Evolutionary conservation across 2,113 vertebrate species (phyloP), one percentile per base, ranked within the genome.

Genomic region (Pithys albifrons): DNA sequence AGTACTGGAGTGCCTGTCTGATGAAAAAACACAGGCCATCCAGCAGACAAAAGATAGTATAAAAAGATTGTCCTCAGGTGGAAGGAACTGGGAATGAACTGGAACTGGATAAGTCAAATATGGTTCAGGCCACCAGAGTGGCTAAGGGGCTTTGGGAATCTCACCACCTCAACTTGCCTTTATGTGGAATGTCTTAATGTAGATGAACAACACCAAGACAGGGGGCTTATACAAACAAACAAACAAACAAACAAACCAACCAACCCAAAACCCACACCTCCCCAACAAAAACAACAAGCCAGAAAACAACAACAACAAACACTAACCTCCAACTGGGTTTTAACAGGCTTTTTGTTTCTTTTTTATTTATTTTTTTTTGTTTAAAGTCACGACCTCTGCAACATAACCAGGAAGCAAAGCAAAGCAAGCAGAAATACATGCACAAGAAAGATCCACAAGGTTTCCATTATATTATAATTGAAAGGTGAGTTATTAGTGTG

Each of bases 101-200:
- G 23, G 17, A 28, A 33, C 14, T 1, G 2, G 58, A 35, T 31
- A 71, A 51, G 51, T 5, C 24, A 79, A n/a, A 66, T 29, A 48
- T 0, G 1, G 35, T 79, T 75, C 51, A 37, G 14, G 19, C 6
- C 14, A 39, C 17, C 4, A 41, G 14, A 57, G 23, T 3, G 64
- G 39, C 27, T 37, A 51, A 12, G 2, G 11, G 52, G 33, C 37
- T 72, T 70, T 57, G 37, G 67, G 46, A 79, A 71, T 59, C 39
- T 33, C 22, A 35, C 7, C 25, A 58, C 49, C 43, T 64, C n/a
- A 48, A 14, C 20, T 52, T 88, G 31, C 45, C 14, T 91, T 85
- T 23, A 46, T 31, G 24, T 46, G 33, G 29, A 54, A 69, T 3
- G 18, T 2, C 9, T 45, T 61, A 73, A 46, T 13, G 27, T 29